Evolutionary conservation across 2,113 vertebrate genomes (phyloP).

Genomic region (Dicentrarchus labrax): DNA sequence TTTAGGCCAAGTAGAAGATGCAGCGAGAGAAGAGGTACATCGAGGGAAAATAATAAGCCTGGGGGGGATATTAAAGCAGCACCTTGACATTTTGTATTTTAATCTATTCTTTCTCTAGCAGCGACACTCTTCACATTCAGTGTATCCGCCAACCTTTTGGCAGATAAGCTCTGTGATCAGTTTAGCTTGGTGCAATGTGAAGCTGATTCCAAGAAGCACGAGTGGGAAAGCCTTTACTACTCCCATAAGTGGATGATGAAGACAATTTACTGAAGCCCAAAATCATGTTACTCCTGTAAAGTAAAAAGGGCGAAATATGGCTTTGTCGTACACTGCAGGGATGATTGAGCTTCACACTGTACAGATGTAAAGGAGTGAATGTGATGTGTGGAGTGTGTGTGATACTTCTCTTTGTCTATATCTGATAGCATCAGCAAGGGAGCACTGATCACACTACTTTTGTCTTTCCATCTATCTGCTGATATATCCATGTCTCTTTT

Average conservation of each 20-base stretch:
- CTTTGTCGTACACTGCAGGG: slow-evolving; percentile 13
- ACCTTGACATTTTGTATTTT: slow-evolving; percentile 70
- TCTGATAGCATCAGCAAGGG: slow-evolving; percentile 26
- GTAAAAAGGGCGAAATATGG: slow-evolving; percentile 21
- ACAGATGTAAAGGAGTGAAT: neutral
- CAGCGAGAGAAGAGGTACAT: neutral
- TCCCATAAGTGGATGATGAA: slow-evolving; percentile 53
- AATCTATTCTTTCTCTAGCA: slow-evolving; percentile 33
- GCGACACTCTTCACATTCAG: slow-evolving; percentile 20
- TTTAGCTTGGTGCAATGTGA: slow-evolving; percentile 37
- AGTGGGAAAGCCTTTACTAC: slow-evolving; percentile 19
- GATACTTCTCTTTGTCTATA: neutral
- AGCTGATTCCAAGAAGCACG: slow-evolving; percentile 18
- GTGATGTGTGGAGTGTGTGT: slow-evolving; percentile 2
- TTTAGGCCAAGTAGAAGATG: neutral
- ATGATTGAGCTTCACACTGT: neutral
- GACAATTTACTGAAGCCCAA: slow-evolving; percentile 35
- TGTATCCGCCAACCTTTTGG: slow-evolving; percentile 25
- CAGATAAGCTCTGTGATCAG: slow-evolving; percentile 42
- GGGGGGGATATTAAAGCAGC: slow-evolving; percentile 41
- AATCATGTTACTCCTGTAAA: slow-evolving; percentile 17
- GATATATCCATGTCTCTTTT: slow-evolving; percentile 13
- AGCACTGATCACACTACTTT: slow-evolving; percentile 3
- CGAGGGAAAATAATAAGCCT: neutral
- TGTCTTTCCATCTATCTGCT: slow-evolving; percentile 16